A percentile compares a stretch with the other conserved stretches of the same genome.
Evolutionary conservation across 2,888 invertebrate species (phyloP).

Genomic region (Tiliacea aurago): DNA sequence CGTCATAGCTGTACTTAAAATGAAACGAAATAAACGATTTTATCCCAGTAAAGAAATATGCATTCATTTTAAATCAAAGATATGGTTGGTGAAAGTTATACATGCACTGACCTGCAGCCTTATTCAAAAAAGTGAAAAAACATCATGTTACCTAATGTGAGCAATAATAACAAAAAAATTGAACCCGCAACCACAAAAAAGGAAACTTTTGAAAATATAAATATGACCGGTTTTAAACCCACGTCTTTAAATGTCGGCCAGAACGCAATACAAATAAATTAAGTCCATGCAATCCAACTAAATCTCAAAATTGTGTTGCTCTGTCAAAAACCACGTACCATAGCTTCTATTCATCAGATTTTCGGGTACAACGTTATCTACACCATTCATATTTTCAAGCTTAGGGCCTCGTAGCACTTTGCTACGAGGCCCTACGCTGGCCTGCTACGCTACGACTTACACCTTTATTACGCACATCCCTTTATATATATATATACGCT

Average conservation of each 20-base stretch:
- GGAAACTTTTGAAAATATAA: neutral
- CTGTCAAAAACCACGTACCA: neutral
- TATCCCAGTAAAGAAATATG: constrained; percentile 1
- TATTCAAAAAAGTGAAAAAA: neutral
- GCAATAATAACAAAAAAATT: neutral
- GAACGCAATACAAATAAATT: too few relatives aligned
- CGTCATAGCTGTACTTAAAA: constrained; percentile 49
- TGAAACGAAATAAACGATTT: constrained; percentile 38
- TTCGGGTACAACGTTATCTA: neutral
- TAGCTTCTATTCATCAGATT: neutral
- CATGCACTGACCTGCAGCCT: neutral
- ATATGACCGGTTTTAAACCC: neutral
- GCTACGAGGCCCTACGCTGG: neutral
- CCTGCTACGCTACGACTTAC: neutral
- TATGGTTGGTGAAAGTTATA: neutral
- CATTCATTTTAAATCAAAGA: constrained; percentile 4
- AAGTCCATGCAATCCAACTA: neutral
- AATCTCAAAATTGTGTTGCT: neutral
- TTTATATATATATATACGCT: neutral
- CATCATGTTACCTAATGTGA: neutral
- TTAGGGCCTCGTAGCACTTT: neutral
- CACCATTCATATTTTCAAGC: neutral
- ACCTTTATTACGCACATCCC: neutral
- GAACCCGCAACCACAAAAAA: neutral
- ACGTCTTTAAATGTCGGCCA: neutral